A percentile compares a stretch with the other conserved stretches of the same genome.
Evolutionary conservation across 2,888 invertebrate species (phyloP).

Genomic region (Tinea pellionella): DNA sequence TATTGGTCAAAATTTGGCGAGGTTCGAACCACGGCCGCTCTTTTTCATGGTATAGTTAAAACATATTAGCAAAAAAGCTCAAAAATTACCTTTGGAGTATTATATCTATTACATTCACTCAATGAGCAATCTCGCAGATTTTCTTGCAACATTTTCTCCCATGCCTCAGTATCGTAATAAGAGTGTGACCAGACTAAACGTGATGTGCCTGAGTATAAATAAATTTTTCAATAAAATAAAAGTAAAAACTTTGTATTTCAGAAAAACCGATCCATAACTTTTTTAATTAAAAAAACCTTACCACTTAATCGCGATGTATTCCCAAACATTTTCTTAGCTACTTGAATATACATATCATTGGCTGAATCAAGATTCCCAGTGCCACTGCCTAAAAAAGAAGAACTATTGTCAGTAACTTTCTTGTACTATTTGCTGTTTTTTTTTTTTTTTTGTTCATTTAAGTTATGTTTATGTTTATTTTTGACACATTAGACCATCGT

Average conservation of each 20-base stretch:
- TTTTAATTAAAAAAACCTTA: slow-evolving; percentile 22
- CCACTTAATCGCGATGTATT: slow-evolving; percentile 51
- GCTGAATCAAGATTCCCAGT: slow-evolving; percentile 48
- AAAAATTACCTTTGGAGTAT: slow-evolving; percentile 42
- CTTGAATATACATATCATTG: slow-evolving; percentile 45
- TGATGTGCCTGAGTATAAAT: slow-evolving; percentile 73
- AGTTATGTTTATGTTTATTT: too few species aligned
- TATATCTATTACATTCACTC: slow-evolving; percentile 59
- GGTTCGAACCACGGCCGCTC: too few species aligned
- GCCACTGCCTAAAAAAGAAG: slow-evolving; percentile 36
- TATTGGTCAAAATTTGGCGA: too few species aligned
- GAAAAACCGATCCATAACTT: not conserved
- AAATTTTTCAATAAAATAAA: too few species aligned
- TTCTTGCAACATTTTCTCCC: slow-evolving; percentile 81
- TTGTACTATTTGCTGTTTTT: too few species aligned
- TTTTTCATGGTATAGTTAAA: too few species aligned
- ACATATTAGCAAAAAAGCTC: too few species aligned
- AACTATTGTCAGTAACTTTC: slow-evolving; percentile 3
- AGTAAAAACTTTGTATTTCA: not conserved
- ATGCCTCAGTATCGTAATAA: slow-evolving; percentile 87
- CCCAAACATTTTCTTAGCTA: slow-evolving; percentile 59
- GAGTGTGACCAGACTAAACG: slow-evolving; percentile 86
- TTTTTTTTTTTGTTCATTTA: too few species aligned
- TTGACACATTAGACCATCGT: too few species aligned
- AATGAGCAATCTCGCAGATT: slow-evolving; percentile 72